A percentile compares a stretch with the other conserved stretches of the same genome.
phyloP scores from a whole-genome alignment of 2,797 vertebrate species.

The Crenuchus spilurus region DNA sequence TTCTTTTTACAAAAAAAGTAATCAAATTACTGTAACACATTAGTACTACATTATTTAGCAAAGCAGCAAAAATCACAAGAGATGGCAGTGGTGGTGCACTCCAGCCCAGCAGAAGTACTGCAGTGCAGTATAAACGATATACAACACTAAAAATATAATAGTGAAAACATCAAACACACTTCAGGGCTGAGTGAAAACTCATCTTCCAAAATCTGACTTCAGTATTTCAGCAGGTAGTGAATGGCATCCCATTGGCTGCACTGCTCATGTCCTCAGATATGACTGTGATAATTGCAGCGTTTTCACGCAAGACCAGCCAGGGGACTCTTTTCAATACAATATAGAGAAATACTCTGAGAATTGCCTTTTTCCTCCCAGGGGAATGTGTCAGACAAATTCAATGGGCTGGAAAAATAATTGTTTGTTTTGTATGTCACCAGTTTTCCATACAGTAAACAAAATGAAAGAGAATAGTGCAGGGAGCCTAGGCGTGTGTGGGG shows the following conservation, averaged over 20 bases:
- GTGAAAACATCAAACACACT: slow-evolving; percentile 7
- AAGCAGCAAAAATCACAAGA: no score
- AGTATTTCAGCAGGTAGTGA: slow-evolving; percentile 18
- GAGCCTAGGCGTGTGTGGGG: slow-evolving; percentile 8
- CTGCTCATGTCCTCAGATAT: slow-evolving; percentile 1
- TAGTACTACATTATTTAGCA: no score
- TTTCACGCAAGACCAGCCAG: slow-evolving; percentile 41
- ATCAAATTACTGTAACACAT: no score
- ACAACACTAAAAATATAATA: background rate
- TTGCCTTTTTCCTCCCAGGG: slow-evolving; percentile 35
- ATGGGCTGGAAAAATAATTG: slow-evolving; percentile 46
- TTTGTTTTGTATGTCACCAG: slow-evolving; percentile 41
- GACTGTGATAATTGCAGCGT: slow-evolving; percentile 43
- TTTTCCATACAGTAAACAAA: slow-evolving; percentile 32
- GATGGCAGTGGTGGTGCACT: no score
- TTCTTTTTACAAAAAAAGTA: no score
- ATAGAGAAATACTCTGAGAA: slow-evolving; percentile 38
- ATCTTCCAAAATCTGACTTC: slow-evolving; percentile 7
- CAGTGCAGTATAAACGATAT: no score
- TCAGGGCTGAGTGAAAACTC: background rate
- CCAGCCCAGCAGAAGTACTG: no score
- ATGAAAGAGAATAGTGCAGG: slow-evolving; percentile 15
- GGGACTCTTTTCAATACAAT: slow-evolving; percentile 26
- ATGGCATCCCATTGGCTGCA: slow-evolving; percentile 12
- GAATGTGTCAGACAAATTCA: slow-evolving; percentile 45